Percentiles rank a stretch among this genome's conserved stretches.
Conservation (phyloP, 2,113 vertebrate species). For the Apaloderma vittatum region DNA sequence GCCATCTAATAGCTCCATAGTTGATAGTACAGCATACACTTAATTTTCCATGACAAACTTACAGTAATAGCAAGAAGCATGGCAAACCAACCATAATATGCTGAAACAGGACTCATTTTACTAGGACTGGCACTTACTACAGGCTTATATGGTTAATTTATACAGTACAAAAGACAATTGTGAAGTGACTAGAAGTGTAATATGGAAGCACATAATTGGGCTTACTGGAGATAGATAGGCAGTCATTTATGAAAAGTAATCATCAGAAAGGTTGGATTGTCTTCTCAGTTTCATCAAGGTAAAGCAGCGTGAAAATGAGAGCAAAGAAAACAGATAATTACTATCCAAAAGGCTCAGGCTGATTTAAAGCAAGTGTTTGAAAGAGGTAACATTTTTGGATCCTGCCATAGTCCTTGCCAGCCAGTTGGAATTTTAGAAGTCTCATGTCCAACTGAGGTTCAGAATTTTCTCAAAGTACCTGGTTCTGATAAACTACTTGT, state of each 20-base stretch:
- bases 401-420: not conserved
- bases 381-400: not conserved
- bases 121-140: not conserved
- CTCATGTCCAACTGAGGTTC: not conserved
- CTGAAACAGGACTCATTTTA: not conserved
- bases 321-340: not conserved
- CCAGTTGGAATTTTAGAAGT: not conserved
- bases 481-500: not conserved
- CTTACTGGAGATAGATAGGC: not conserved
- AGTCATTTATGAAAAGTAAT: not conserved
- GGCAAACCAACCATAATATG: not conserved
- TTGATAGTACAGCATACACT: not conserved
- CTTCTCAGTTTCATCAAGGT: not conserved
- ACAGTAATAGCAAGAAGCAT: not conserved
- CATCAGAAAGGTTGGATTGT: not conserved
- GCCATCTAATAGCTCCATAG: not conserved
- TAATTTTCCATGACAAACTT: not conserved
- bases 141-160: not conserved
- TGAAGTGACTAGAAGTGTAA: conserved; percentile 4
- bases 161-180: not conserved
- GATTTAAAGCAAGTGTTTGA: not conserved
- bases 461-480: not conserved
- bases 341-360: not conserved
- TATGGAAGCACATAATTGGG: not conserved
- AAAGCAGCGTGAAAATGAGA: not conserved